Evolutionary conservation across 2,888 invertebrate genomes (phyloP).

Genomic region (Ennomos quercinarius): DNA sequence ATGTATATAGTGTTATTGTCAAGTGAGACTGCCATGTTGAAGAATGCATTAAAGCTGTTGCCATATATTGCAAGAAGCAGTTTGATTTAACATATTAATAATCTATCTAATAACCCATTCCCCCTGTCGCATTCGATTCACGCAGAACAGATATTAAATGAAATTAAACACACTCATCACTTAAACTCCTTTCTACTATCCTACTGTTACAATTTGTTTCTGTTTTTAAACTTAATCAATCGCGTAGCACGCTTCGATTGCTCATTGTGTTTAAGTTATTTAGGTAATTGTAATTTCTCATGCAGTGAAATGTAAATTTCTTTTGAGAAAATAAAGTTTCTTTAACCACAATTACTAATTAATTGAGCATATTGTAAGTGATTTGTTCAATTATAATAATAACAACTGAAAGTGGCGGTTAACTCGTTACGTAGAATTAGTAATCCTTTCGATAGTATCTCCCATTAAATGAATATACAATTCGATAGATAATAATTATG

Average conservation of each 20-base stretch:
- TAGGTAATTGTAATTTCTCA: too few species aligned
- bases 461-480: conserved; percentile 15
- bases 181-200: too few species aligned
- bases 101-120: not conserved
- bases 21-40: conserved; percentile 27
- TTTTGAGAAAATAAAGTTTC: too few species aligned
- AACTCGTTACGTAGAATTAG: conserved; percentile 6
- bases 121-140: too few species aligned
- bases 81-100: conserved; percentile 2
- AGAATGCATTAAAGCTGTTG: conserved; percentile 20
- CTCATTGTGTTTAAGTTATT: too few species aligned
- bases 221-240: too few species aligned
- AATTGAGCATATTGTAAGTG: conserved; percentile 1
- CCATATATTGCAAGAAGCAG: conserved; percentile 4
- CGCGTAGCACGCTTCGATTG: too few species aligned
- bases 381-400: conserved; percentile 11
- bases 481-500: not conserved
- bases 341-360: conserved; percentile 11
- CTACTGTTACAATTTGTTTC: too few species aligned
- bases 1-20: conserved; percentile 6
- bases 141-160: not conserved
- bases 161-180: too few species aligned
- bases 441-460: conserved; percentile 15
- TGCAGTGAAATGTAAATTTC: too few species aligned
- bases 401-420: not conserved